Evolutionary conservation across 2,797 vertebrate genomes (phyloP), one percentile per base, ranked within the genome.

Genomic region (Arnoldichthys spilopterus): DNA sequence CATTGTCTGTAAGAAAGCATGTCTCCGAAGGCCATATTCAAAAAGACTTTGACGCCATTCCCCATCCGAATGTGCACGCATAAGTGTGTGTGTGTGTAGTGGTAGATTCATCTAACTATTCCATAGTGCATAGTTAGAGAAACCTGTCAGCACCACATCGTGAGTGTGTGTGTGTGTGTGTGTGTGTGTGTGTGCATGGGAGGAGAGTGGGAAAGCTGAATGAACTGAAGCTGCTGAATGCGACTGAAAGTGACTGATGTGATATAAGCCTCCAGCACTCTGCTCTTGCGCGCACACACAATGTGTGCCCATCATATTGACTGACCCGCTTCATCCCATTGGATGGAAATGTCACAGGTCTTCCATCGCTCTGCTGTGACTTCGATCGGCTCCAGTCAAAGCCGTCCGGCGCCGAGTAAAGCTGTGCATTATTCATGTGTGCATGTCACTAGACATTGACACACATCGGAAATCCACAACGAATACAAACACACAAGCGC

Each of bases 261-360:
- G 64, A 78, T 62, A 76, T 56, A 68, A 53, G 43, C 47, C 45
- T 67, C 3, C 34, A 37, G 54, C 61, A 71, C 74, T 66, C 79
- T 61, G 77, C 68, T n/a, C 24, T 3, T 4, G 18, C 67, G 16
- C 56, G 47, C 70, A 82, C 34, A 76, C 74, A 72, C 51, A 72
- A 56, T 6, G 43, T 56, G 54, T 82, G 83, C 68, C 83, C 72
- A 74, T 84, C 81, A 83, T 71, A 80, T 67, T 76, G 84, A 85
- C 77, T 32, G 81, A 83, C 79, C 43, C 30, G 59, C 45, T 82
- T 76, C 61, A 67, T 68, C 63, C 54, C 51, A 73, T 77, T 72
- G 45, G 64, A 66, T 76, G 62, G 68, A 87, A 87, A 86, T 85
- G 83, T 82, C 84, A 86, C 43, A 28, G 72, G 63, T 68, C 66